A percentile compares a stretch with the other conserved stretches of the same genome.
phyloP scores from a whole-genome alignment of 2,888 invertebrate species.

The Drosophila nr. medialis region DNA sequence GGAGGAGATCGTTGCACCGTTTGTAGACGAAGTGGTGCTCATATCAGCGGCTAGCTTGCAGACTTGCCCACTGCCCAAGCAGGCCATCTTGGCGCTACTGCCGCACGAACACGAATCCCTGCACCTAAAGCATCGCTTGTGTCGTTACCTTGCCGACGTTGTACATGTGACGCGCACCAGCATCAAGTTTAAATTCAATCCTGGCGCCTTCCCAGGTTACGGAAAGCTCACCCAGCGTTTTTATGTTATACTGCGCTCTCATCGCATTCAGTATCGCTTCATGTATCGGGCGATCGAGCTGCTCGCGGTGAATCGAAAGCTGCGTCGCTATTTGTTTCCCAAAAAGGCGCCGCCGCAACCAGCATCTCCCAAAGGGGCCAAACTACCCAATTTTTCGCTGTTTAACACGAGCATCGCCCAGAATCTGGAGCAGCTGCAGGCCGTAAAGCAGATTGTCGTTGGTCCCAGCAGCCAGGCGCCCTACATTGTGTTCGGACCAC shows the following conservation, averaged over 20 bases:
- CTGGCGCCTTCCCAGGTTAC: not conserved
- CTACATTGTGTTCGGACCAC: conserved; percentile 95
- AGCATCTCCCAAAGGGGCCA: accelerated
- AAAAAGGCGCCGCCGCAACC: not conserved
- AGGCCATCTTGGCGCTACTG: conserved; percentile 46
- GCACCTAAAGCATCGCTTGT: conserved; percentile 6
- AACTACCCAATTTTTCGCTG: conserved; percentile 25
- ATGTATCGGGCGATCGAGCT: conserved; percentile 76
- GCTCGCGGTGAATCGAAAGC: conserved; percentile 35
- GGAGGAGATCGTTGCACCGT: conserved; percentile 62
- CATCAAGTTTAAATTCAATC: conserved; percentile 39
- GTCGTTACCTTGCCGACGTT: conserved; percentile 55
- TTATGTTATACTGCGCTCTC: conserved; percentile 68
- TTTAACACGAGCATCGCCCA: conserved; percentile 83
- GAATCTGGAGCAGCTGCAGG: conserved; percentile 88
- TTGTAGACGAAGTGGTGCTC: conserved; percentile 69
- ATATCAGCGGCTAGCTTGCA: conserved; percentile 59
- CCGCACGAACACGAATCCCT: conserved; percentile 54
- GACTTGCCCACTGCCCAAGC: conserved; percentile 34
- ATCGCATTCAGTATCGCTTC: conserved; percentile 62
- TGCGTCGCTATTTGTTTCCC: conserved; percentile 74
- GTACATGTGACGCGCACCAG: conserved; percentile 52
- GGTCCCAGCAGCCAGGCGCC: conserved; percentile 89
- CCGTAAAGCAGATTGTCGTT: conserved; percentile 89
- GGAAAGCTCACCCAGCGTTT: conserved; percentile 25